Percentiles rank a stretch among this genome's conserved stretches.
phyloP scores from a whole-genome alignment of 2,113 vertebrate species.

The Notothenia coriiceps region DNA sequence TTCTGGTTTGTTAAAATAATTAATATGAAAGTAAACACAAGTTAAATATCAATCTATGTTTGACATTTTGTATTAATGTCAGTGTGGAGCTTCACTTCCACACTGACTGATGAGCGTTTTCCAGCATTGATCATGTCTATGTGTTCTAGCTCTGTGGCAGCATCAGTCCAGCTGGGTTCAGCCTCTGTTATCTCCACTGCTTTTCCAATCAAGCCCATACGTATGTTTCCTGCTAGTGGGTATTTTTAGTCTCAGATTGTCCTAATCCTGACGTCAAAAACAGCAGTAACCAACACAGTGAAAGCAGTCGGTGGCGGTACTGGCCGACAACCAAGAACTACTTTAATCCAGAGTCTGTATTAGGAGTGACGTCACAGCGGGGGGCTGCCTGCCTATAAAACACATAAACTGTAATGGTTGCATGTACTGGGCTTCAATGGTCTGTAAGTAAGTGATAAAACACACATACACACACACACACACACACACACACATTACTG shows the following conservation, averaged over 20 bases:
- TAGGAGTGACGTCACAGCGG: slow-evolving; percentile 1
- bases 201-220: slow-evolving; percentile 36
- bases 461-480: neutral
- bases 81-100: neutral
- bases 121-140: neutral
- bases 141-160: neutral
- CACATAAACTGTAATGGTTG: neutral
- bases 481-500: neutral
- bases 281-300: slow-evolving; percentile 17
- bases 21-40: neutral
- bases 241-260: slow-evolving; percentile 59
- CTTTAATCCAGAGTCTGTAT: slow-evolving; percentile 46
- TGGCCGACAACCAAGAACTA: slow-evolving; percentile 35
- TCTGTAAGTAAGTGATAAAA: neutral
- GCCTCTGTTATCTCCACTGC: slow-evolving; percentile 4
- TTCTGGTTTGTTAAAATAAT: no score
- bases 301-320: slow-evolving; percentile 21
- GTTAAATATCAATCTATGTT: neutral
- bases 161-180: slow-evolving; percentile 6
- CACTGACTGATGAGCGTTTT: neutral
- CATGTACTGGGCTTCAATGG: neutral
- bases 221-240: slow-evolving; percentile 8
- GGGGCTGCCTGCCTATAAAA: neutral
- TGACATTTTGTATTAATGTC: neutral
- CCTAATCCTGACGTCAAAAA: slow-evolving; percentile 58